Evolutionary conservation across 2,113 vertebrate genomes (phyloP).

Genomic region (Erythrocercus mccallii): DNA sequence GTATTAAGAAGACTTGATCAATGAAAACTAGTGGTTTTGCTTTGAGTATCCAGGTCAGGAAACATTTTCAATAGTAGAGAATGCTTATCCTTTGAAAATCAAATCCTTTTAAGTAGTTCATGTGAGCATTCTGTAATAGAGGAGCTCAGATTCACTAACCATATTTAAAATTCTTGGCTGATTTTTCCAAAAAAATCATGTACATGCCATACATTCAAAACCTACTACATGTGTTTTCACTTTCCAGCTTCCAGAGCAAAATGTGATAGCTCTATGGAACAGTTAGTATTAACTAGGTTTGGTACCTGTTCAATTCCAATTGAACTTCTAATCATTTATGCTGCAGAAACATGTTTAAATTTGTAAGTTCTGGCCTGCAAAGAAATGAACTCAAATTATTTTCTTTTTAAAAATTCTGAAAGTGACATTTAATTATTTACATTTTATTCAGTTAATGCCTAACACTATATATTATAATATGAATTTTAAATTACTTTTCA

Average conservation of each 20-base stretch:
- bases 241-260: slow-evolving; percentile 30
- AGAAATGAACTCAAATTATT: not conserved
- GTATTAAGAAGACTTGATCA: not conserved
- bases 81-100: not conserved
- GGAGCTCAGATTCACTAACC: not conserved
- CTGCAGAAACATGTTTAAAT: not conserved
- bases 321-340: not conserved
- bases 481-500: not conserved
- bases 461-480: not conserved
- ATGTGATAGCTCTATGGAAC: not conserved
- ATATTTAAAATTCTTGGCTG: not conserved
- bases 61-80: not conserved
- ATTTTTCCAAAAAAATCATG: not conserved
- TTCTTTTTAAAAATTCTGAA: not conserved
- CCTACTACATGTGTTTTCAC: slow-evolving; percentile 17
- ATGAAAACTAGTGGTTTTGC: not conserved
- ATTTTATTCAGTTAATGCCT: not conserved
- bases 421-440: not conserved
- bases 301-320: not conserved
- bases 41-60: not conserved
- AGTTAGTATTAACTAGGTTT: not conserved
- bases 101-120: not conserved
- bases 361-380: not conserved
- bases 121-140: not conserved
- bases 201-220: slow-evolving; percentile 7